Conservation (phyloP, 2,797 vertebrate species). For the Apogon hyalosoma region DNA sequence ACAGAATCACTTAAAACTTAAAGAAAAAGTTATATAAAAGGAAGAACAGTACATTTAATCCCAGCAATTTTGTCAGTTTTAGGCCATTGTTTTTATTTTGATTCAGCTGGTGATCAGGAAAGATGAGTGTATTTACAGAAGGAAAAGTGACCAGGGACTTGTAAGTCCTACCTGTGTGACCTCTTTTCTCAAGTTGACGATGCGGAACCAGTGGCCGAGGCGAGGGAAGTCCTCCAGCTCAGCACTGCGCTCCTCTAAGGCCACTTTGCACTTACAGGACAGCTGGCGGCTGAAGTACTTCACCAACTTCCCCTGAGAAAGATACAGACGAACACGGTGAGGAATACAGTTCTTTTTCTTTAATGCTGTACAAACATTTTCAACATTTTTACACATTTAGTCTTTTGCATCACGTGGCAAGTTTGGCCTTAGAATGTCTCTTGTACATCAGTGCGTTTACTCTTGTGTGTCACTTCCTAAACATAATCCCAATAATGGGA, state of each 20-base stretch:
- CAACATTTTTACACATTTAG: not conserved
- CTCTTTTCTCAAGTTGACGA: slow-evolving; percentile 95
- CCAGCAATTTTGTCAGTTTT: too few relatives aligned
- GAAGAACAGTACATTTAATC: too few relatives aligned
- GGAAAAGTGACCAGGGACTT: not conserved
- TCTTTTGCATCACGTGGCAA: too few relatives aligned
- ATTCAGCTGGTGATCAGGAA: not conserved
- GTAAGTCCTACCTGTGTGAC: slow-evolving; percentile 89
- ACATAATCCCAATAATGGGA: too few relatives aligned
- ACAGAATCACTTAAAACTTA: too few relatives aligned
- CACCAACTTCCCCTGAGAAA: slow-evolving; percentile 94
- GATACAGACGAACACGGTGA: slow-evolving; percentile 26
- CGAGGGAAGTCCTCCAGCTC: slow-evolving; percentile 95
- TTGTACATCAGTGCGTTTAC: too few relatives aligned
- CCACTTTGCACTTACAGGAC: slow-evolving; percentile 96
- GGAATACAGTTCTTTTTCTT: not conserved
- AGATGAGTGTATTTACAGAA: not conserved
- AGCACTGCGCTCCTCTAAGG: slow-evolving; percentile 91
- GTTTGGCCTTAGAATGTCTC: too few relatives aligned
- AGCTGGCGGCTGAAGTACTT: slow-evolving; percentile 99
- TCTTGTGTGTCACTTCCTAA: too few relatives aligned
- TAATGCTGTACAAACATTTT: not conserved
- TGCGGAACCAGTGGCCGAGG: slow-evolving; percentile 96
- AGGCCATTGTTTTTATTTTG: too few relatives aligned
- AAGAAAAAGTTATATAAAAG: too few relatives aligned